phyloP scores from a whole-genome alignment of 2,113 vertebrate genomes.

The Toxotes chatareus region DNA sequence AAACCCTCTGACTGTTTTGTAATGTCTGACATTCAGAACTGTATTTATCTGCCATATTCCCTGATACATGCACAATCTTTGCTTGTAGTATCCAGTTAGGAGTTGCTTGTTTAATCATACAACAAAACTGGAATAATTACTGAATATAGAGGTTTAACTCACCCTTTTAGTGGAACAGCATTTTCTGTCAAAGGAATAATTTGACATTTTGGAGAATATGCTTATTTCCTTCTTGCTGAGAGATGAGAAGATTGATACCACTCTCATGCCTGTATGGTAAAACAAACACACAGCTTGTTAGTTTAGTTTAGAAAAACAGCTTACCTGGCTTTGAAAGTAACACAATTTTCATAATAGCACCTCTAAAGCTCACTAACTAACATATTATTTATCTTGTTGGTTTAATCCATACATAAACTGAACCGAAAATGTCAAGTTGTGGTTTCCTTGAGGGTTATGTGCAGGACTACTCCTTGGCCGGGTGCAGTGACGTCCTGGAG shows the following conservation, averaged over 20 bases:
- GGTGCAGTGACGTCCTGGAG: background rate
- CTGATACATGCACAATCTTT: background rate
- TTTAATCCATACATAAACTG: background rate
- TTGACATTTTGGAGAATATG: background rate
- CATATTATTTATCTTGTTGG: background rate
- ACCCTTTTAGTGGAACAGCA: background rate
- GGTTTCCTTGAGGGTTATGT: background rate
- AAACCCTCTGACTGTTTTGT: background rate
- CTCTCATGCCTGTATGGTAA: background rate
- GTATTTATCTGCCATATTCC: background rate
- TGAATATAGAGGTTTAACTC: background rate
- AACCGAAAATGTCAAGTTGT: background rate
- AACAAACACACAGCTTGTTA: background rate
- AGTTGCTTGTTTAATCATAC: background rate
- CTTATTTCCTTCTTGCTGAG: background rate
- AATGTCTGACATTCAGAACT: background rate
- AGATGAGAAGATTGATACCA: background rate
- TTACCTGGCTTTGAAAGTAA: background rate
- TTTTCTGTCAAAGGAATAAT: background rate
- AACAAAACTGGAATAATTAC: background rate
- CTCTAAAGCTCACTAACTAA: background rate
- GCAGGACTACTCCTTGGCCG: background rate
- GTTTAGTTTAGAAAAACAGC: too few species aligned
- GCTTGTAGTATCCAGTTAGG: background rate
- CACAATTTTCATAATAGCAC: background rate